These are phyloP conservation scores for Thalpophila matura DNA, from an alignment of 2,888 invertebrate species.

Conservation along the genomic window DNA sequence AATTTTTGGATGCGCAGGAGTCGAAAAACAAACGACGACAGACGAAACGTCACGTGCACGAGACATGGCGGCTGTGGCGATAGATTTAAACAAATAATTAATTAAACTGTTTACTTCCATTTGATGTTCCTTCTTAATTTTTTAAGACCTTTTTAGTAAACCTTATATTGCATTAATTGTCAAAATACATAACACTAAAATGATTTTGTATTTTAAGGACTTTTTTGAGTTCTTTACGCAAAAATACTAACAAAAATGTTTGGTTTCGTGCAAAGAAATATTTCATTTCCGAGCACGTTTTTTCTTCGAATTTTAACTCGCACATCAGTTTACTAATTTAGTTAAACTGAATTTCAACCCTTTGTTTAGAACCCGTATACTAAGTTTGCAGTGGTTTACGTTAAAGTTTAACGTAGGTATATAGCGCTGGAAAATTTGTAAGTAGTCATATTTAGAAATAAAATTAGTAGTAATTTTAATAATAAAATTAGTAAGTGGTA, in stretches of 20 bases:
- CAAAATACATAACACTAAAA: too few species aligned
- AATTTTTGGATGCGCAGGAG: conserved; percentile 56
- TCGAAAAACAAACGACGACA: conserved; percentile 54
- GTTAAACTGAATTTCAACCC: background rate
- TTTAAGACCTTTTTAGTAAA: too few species aligned
- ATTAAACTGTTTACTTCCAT: background rate
- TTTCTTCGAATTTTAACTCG: conserved; percentile 12
- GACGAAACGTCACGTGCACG: conserved; percentile 76
- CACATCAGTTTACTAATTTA: conserved; percentile 15
- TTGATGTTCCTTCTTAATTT: too few species aligned
- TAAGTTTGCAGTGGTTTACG: background rate
- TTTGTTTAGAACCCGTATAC: background rate
- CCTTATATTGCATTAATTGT: too few species aligned
- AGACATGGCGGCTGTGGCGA: conserved; percentile 72
- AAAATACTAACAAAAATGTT: background rate
- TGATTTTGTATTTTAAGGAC: background rate
- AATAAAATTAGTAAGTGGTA: too few species aligned
- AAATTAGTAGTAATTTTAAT: too few species aligned
- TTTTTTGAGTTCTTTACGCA: background rate
- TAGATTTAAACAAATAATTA: conserved; percentile 16
- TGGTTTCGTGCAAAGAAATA: background rate
- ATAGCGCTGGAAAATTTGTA: too few species aligned
- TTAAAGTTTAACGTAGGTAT: too few species aligned
- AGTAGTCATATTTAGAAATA: too few species aligned
- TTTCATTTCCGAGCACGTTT: background rate